Evolutionary conservation across 2,797 vertebrate species (phyloP), one percentile per base, ranked within the genome.

Genomic region (Ispidina picta): DNA sequence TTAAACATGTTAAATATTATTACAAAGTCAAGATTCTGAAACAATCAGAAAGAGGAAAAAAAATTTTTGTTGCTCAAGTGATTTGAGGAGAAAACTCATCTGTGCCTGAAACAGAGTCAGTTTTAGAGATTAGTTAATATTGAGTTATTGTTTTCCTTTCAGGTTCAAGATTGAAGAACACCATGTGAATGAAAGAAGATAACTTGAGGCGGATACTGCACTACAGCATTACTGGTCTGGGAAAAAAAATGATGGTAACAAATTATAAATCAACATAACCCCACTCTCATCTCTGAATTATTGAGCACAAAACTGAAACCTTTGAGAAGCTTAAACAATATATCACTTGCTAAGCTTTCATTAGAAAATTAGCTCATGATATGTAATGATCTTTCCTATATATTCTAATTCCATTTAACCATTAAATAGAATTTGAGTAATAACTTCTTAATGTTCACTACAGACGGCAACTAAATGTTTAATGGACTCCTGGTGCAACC

Each of bases 401-500:
- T 72, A 95, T 96, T 97, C 96, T 96, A 96, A 97, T 97, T 97
- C 69, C 89, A 97, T 97, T 97, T 94, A 96, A 96, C 72, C 95
- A 89, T 97, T 96, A 96, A 98, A 97, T 95, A 97, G 92, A 96
- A 95, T 96, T 96, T 97, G 95, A 98, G 79, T 96, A 97, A 97
- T 96, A 96, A 93, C 78, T 97, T 96, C 85, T 95, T 97, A 95
- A 97, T 94, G 85, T 94, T 97, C 86, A 85, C 74, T 63, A 86
- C 90, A 96, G 91, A 97, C 95, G 88, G 89, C 94, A 97, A 73
- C 92, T 96, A 95, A 97, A 97, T 97, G 94, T 98, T 97, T 97
- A 97, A 97, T 96, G 83, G 79, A 93, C 44, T 96, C 84, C 71
- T 74, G 72, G 51, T 80, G 65, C 52, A 95, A 89, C 72, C 26